Percentiles rank a stretch among this genome's conserved stretches.
Conservation (phyloP, 2,888 invertebrate genomes). For the Stratiomys singularior region DNA sequence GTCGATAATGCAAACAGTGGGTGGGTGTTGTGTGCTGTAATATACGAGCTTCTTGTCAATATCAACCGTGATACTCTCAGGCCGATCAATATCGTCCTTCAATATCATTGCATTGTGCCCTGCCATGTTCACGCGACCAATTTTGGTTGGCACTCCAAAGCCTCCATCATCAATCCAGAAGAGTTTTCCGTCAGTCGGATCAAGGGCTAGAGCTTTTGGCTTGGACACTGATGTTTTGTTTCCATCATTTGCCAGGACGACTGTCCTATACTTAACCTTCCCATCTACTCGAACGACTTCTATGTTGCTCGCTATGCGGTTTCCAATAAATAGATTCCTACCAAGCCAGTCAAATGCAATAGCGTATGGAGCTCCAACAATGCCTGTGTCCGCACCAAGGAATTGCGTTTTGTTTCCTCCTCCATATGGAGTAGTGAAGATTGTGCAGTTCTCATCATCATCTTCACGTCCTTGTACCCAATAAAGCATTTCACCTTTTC, state of each 20-base stretch:
- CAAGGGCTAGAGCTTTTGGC: constrained; percentile 87
- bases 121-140: constrained; percentile 93
- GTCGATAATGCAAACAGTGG: constrained; percentile 76
- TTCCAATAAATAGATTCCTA: constrained; percentile 92
- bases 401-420: constrained; percentile 88
- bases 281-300: constrained; percentile 89
- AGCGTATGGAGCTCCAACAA: constrained; percentile 89
- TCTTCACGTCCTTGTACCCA: constrained; percentile 86
- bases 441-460: constrained; percentile 85
- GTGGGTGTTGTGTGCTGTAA: constrained; percentile 84
- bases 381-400: constrained; percentile 82
- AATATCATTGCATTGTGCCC: constrained; percentile 83
- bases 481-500: constrained; percentile 83
- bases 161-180: constrained; percentile 98
- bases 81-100: constrained; percentile 75
- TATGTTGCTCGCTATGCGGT: constrained; percentile 88
- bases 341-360: constrained; percentile 98
- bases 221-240: constrained; percentile 85
- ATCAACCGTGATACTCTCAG: constrained; percentile 88
- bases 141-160: constrained; percentile 86
- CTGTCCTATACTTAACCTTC: constrained; percentile 82
- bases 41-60: constrained; percentile 84
- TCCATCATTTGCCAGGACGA: constrained; percentile 91
- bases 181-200: constrained; percentile 91
- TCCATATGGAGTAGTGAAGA: constrained; percentile 84